Evolutionary conservation across 2,113 vertebrate species (phyloP).

Genomic region (Eudyptes chrysolophus): DNA sequence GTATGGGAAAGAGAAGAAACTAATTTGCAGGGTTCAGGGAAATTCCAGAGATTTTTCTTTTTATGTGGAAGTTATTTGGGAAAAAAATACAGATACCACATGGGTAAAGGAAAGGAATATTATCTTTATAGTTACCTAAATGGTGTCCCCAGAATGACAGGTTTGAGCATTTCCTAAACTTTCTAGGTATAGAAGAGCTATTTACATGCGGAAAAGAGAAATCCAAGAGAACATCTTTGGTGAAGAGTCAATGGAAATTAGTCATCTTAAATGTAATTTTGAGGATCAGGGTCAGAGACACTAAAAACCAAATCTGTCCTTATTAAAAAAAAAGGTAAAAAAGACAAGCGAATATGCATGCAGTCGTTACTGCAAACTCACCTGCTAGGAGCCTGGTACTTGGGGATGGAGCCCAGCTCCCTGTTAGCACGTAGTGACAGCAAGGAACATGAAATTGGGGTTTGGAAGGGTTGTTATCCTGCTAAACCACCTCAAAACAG

Average conservation of each 20-base stretch:
- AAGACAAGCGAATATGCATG: rapidly evolving
- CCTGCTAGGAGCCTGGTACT: rapidly evolving
- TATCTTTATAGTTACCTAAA: background rate
- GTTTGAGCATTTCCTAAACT: background rate
- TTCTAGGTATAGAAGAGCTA: background rate
- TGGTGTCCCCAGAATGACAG: background rate
- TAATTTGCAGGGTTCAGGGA: constrained; percentile 54
- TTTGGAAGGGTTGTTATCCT: background rate
- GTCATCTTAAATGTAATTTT: background rate
- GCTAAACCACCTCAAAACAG: background rate
- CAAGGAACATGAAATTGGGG: background rate
- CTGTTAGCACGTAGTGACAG: rapidly evolving
- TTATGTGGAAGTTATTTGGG: background rate
- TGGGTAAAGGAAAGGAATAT: background rate
- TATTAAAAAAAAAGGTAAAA: background rate
- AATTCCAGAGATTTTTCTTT: constrained; percentile 2
- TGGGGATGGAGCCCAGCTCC: rapidly evolving
- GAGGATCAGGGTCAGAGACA: background rate
- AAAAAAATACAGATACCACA: background rate
- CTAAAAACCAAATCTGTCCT: rapidly evolving
- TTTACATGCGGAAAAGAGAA: background rate
- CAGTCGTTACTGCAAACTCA: background rate
- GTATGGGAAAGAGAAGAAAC: constrained; percentile 50
- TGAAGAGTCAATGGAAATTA: background rate
- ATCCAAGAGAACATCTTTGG: background rate